phyloP scores from a whole-genome alignment of 2,888 invertebrate species.

The Pheosia gnoma region DNA sequence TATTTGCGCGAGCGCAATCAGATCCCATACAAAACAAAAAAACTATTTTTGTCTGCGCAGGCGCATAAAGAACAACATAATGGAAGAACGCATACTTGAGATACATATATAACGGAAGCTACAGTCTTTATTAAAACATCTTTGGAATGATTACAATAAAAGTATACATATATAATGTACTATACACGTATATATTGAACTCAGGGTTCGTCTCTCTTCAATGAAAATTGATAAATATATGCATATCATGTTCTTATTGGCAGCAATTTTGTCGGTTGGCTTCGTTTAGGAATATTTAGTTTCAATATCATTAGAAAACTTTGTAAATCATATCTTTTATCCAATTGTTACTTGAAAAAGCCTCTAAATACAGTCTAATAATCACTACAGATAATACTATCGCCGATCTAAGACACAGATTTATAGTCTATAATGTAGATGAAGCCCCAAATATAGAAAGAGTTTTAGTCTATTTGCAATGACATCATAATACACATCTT shows the following conservation, averaged over 20 bases:
- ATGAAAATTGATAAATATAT: not conserved
- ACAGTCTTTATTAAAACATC: slow-evolving; percentile 64
- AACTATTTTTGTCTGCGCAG: too few relatives aligned
- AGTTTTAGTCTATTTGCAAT: too few relatives aligned
- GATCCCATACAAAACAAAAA: too few relatives aligned
- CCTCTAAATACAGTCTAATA: slow-evolving; percentile 72
- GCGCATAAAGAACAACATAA: not conserved
- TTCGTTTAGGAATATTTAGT: slow-evolving; percentile 52
- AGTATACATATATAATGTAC: slow-evolving; percentile 11
- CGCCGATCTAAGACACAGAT: slow-evolving; percentile 17
- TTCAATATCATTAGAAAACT: slow-evolving; percentile 33
- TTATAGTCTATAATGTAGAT: not conserved
- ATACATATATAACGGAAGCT: slow-evolving; percentile 40
- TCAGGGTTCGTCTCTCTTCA: not conserved
- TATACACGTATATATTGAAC: slow-evolving; percentile 5
- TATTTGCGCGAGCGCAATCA: too few relatives aligned
- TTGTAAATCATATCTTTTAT: slow-evolving; percentile 50
- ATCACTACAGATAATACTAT: slow-evolving; percentile 41
- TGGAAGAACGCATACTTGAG: slow-evolving; percentile 10
- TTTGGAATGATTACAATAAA: slow-evolving; percentile 74
- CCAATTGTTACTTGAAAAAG: slow-evolving; percentile 60
- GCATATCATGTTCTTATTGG: slow-evolving; percentile 50
- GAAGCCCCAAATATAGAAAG: too few relatives aligned
- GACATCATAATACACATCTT: too few relatives aligned
- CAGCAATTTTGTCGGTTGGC: slow-evolving; percentile 60